phyloP scores from a whole-genome alignment of 2,888 invertebrate genomes.

The Caenorhabditis afra region DNA sequence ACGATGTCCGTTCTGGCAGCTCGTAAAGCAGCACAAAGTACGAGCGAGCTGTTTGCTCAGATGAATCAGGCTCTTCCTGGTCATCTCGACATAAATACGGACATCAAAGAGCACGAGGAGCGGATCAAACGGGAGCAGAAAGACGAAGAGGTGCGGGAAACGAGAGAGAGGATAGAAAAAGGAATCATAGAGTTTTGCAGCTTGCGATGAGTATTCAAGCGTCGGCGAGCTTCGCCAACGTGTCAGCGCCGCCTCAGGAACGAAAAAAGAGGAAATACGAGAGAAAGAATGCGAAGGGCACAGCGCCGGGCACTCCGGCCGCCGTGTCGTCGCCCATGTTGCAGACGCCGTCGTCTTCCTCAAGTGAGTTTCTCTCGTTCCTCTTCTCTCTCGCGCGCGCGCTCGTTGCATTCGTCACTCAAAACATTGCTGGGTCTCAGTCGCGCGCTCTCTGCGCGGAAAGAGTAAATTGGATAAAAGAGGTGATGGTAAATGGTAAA shows the following conservation, averaged over 20 bases:
- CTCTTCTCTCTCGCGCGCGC: conserved; percentile 17
- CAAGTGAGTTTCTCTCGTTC: conserved; percentile 33
- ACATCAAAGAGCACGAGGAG: conserved; percentile 67
- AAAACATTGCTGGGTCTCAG: conserved; percentile 18
- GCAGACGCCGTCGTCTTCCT: conserved; percentile 43
- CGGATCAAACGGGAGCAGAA: conserved; percentile 65
- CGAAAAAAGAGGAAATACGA: conserved; percentile 72
- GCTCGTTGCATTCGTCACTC: conserved; percentile 2
- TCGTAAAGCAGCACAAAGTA: conserved; percentile 63
- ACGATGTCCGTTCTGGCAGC: conserved; percentile 63
- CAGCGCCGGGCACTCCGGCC: conserved; percentile 29
- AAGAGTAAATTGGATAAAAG: no score
- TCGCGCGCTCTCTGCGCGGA: background rate
- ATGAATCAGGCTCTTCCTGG: conserved; percentile 71
- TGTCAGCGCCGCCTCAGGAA: conserved; percentile 33
- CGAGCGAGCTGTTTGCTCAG: conserved; percentile 73
- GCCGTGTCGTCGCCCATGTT: conserved; percentile 35
- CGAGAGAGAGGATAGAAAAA: background rate
- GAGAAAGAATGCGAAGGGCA: conserved; percentile 56
- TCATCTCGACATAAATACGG: conserved; percentile 70
- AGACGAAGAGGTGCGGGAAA: conserved; percentile 65
- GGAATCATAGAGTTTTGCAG: conserved; percentile 44
- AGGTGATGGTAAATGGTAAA: no score
- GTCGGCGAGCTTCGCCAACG: conserved; percentile 23
- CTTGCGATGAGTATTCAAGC: conserved; percentile 54